Percentiles rank a stretch among this genome's conserved stretches.
Conservation (phyloP, 2,113 vertebrate species). For the Emberiza fucata region DNA sequence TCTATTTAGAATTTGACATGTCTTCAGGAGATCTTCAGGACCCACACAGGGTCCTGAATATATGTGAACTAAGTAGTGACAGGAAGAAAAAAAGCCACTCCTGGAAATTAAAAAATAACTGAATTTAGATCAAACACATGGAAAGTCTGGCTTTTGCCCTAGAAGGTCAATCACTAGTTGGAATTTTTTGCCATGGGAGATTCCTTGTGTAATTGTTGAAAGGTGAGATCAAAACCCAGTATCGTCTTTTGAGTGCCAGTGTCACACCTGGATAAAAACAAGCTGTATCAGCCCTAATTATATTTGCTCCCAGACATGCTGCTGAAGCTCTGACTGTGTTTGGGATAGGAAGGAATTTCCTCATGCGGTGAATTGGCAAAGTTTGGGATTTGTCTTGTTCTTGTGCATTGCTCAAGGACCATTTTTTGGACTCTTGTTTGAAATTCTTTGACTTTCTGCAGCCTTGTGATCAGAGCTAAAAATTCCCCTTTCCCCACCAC, state of each 20-base stretch:
- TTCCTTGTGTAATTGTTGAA: conserved; percentile 16
- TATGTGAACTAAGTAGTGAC: neutral
- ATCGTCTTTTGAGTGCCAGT: neutral
- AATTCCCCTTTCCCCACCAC: neutral
- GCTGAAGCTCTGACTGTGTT: neutral
- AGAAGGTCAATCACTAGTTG: neutral
- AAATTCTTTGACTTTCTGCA: neutral
- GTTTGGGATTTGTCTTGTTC: neutral
- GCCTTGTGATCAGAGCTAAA: neutral
- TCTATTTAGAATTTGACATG: neutral
- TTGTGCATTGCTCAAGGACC: neutral
- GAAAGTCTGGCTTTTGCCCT: conserved; percentile 7
- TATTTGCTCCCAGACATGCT: neutral
- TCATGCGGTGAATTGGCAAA: neutral
- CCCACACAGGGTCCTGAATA: neutral
- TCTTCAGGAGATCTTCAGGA: conserved; percentile 11
- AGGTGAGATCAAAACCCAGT: neutral
- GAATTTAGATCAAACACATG: conserved; percentile 33
- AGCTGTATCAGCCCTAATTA: neutral
- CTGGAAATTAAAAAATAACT: conserved; percentile 55
- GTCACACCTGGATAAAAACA: neutral
- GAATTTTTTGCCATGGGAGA: neutral
- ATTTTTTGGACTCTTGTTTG: neutral
- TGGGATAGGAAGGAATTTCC: conserved; percentile 31
- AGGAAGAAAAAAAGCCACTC: neutral